These are phyloP conservation scores for Pocillopora grandis DNA, from an alignment of 92 coral and sea anemone genomes.

Conservation along the genomic window DNA sequence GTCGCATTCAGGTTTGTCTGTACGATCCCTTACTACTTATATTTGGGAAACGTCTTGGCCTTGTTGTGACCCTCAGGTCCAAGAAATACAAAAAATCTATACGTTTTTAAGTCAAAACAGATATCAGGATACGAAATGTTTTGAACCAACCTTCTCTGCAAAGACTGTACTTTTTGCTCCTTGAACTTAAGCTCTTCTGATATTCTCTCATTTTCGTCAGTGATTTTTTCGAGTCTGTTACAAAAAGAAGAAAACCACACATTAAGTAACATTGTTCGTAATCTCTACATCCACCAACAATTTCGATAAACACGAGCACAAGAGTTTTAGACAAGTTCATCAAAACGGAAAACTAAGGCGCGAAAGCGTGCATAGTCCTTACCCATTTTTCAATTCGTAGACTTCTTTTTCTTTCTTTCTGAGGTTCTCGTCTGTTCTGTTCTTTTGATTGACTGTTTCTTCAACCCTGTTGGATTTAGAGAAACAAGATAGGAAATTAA, in stretches of 20 bases:
- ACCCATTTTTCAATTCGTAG: slow-evolving; percentile 89
- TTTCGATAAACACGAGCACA: too few relatives aligned
- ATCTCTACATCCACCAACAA: neutral
- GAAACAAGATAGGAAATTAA: neutral
- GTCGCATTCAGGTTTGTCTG: too few relatives aligned
- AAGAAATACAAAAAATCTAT: too few relatives aligned
- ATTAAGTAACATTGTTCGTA: neutral
- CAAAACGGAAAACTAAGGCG: neutral
- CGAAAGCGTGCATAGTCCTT: neutral
- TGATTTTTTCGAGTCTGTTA: slow-evolving; percentile 68
- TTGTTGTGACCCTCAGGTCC: too few relatives aligned
- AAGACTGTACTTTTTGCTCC: slow-evolving; percentile 76
- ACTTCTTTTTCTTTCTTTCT: slow-evolving; percentile 78
- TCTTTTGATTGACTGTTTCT: slow-evolving; percentile 61
- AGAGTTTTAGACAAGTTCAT: neutral
- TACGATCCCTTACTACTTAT: too few relatives aligned
- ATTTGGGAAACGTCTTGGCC: too few relatives aligned
- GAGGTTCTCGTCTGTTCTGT: slow-evolving; percentile 73
- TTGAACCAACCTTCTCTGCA: slow-evolving; percentile 73
- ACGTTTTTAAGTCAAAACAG: too few relatives aligned
- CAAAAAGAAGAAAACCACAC: neutral
- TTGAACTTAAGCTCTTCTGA: slow-evolving; percentile 71
- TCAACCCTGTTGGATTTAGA: slow-evolving; percentile 54
- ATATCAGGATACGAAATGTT: too few relatives aligned
- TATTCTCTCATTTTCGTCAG: slow-evolving; percentile 75